Percentiles rank a stretch among this genome's conserved stretches.
Evolutionary conservation across 2,888 invertebrate species (phyloP).

Genomic region (Sialis fuliginosa): DNA sequence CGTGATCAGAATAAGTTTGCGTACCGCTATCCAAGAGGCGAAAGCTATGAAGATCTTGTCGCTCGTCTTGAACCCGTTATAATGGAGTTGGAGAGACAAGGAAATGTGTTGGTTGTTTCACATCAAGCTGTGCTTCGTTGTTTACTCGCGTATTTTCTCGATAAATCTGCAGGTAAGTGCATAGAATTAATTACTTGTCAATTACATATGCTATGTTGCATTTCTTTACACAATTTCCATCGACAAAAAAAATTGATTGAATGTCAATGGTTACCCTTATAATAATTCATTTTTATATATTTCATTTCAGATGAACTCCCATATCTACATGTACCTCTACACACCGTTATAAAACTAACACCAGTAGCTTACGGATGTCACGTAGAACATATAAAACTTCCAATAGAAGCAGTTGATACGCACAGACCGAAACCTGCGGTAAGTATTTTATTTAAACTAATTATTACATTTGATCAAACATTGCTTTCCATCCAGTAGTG

Average conservation of each 20-base stretch:
- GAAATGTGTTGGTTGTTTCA: conserved; percentile 87
- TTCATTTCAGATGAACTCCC: conserved; percentile 61
- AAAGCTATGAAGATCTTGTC: conserved; percentile 97
- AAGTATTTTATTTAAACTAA: conserved; percentile 11
- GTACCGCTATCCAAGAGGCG: conserved; percentile 75
- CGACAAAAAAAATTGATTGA: background rate
- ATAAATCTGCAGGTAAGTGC: conserved; percentile 70
- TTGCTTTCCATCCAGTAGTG: too few species aligned
- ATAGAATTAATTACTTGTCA: too few species aligned
- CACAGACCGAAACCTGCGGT: conserved; percentile 83
- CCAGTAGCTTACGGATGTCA: conserved; percentile 98
- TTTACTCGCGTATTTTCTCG: conserved; percentile 91
- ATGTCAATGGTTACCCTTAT: background rate
- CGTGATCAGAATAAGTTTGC: conserved; percentile 96
- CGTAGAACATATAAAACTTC: conserved; percentile 81
- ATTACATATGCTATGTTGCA: too few species aligned
- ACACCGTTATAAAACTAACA: conserved; percentile 91
- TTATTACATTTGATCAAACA: too few species aligned
- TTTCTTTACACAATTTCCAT: too few species aligned
- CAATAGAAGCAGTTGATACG: conserved; percentile 90
- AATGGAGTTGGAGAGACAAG: conserved; percentile 95
- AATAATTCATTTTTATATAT: conserved; percentile 2
- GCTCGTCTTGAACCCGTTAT: conserved; percentile 95
- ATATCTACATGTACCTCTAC: conserved; percentile 78
- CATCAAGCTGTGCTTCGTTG: conserved; percentile 96